These are phyloP conservation scores for Pseudorasbora parva DNA, from an alignment of 2,113 vertebrate genomes.

Conservation along the genomic window DNA sequence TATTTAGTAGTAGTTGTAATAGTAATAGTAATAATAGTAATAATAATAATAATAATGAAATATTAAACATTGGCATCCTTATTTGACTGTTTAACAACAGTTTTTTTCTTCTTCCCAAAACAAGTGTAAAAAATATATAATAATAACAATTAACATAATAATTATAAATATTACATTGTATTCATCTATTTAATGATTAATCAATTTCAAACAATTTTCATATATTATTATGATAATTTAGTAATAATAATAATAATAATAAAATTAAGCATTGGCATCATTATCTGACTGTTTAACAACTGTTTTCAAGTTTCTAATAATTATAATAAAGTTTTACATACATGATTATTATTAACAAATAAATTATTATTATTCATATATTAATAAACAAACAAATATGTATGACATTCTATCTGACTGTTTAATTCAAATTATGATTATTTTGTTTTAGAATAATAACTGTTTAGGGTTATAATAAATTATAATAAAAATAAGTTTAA, in stretches of 20 bases:
- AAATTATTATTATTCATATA: background rate
- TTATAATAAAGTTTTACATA: background rate
- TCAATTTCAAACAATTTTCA: background rate
- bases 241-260: background rate
- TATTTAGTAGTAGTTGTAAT: no score
- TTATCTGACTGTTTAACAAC: background rate
- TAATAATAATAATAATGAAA: background rate
- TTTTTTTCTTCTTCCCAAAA: background rate
- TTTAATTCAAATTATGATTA: background rate
- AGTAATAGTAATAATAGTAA: no score
- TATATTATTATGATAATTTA: background rate
- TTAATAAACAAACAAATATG: background rate
- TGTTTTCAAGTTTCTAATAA: background rate
- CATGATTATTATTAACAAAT: background rate
- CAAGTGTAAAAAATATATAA: background rate
- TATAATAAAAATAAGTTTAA: no score
- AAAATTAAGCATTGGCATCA: no score
- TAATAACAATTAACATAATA: no score
- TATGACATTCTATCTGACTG: background rate
- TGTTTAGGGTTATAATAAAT: no score
- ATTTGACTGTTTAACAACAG: background rate
- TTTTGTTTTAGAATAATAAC: no score
- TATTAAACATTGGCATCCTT: background rate
- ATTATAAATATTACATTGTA: no score
- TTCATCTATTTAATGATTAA: no score